Percentiles rank a stretch among this genome's conserved stretches.
Conservation (phyloP, 2,797 vertebrate genomes). For the Zenarchopterus dispar region DNA sequence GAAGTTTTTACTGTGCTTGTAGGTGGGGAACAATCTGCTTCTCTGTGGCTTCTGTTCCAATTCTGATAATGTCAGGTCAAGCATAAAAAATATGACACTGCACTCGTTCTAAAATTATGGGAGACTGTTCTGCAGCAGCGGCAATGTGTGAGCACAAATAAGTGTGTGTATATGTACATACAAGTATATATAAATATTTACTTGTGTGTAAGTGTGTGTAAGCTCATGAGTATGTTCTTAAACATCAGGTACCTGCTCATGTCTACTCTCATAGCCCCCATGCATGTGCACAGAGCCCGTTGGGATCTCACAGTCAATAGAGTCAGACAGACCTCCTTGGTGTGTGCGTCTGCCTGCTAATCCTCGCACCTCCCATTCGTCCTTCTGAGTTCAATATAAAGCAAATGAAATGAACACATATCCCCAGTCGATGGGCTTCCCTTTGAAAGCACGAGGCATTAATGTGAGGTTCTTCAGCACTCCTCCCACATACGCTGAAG, state of each 20-base stretch:
- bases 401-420: conserved; percentile 67
- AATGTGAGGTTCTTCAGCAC: conserved; percentile 45
- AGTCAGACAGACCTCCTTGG: conserved; percentile 54
- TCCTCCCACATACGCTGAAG: conserved; percentile 51
- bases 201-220: background rate
- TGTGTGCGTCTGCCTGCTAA: conserved; percentile 57
- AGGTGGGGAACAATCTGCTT: conserved; percentile 44
- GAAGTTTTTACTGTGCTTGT: conserved; percentile 21
- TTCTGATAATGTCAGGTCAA: conserved; percentile 25
- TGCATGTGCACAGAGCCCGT: conserved; percentile 33
- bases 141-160: background rate
- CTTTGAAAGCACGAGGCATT: conserved; percentile 63
- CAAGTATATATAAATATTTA: conserved; percentile 26
- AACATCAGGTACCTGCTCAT: conserved; percentile 19
- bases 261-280: conserved; percentile 17
- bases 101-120: conserved; percentile 29
- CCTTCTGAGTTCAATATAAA: conserved; percentile 60
- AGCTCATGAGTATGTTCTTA: conserved; percentile 19
- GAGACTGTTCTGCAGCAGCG: conserved; percentile 6
- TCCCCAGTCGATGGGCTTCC: conserved; percentile 58
- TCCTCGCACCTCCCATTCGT: conserved; percentile 50
- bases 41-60: conserved; percentile 26
- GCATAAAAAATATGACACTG: conserved; percentile 26
- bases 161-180: conserved; percentile 1
- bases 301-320: conserved; percentile 50